These are phyloP conservation scores for Amblyraja radiata DNA, from an alignment of 2,797 vertebrate species.

Conservation along the genomic window DNA sequence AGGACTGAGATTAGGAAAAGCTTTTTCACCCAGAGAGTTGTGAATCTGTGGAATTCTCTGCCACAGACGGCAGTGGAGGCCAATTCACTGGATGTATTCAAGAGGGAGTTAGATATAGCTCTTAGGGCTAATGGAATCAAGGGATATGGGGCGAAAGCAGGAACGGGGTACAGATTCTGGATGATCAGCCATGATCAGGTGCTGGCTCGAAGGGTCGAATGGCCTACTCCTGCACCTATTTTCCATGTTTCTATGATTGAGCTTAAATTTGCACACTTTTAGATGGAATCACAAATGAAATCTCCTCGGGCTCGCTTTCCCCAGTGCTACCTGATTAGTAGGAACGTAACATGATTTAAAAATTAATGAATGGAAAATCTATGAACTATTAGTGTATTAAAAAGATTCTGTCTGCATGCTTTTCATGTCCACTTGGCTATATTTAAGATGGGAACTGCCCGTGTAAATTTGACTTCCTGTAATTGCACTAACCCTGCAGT, in stretches of 20 bases:
- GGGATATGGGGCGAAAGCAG: too few species aligned
- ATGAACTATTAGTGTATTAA: not conserved
- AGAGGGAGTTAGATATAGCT: too few species aligned
- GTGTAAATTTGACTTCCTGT: not conserved
- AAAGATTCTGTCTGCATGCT: not conserved
- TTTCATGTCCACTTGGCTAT: not conserved
- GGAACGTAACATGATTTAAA: not conserved
- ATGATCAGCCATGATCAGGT: too few species aligned
- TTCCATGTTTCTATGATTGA: not conserved
- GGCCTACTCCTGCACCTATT: too few species aligned
- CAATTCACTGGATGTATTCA: too few species aligned
- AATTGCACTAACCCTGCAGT: not conserved
- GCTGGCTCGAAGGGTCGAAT: too few species aligned
- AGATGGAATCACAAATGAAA: not conserved
- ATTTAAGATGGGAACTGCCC: not conserved
- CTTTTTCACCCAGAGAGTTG: too few species aligned
- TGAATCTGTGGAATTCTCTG: too few species aligned
- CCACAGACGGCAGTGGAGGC: too few species aligned
- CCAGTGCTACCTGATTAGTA: not conserved
- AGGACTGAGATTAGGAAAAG: too few species aligned
- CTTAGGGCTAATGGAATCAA: too few species aligned
- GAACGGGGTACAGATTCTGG: too few species aligned
- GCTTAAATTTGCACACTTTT: not conserved
- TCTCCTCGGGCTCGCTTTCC: not conserved
- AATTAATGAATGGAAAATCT: not conserved